These are phyloP conservation scores for Acrocephalus scirpaceus DNA, from an alignment of 2,797 vertebrate species.

Conservation along the genomic window DNA sequence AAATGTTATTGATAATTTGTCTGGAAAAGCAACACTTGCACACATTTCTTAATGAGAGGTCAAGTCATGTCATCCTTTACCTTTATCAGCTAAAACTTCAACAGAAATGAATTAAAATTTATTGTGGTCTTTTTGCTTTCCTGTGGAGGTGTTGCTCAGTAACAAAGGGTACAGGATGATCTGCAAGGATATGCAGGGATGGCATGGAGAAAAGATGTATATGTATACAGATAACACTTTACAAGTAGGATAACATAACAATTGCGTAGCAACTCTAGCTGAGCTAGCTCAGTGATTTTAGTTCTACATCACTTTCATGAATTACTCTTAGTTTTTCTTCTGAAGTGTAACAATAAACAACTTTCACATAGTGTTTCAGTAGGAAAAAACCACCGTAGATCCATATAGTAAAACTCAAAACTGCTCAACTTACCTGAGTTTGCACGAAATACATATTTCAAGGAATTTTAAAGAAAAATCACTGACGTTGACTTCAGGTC, in stretches of 20 bases:
- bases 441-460: rapidly evolving
- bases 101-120: background rate
- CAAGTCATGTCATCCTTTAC: background rate
- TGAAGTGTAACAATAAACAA: background rate
- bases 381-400: background rate
- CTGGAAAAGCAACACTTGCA: constrained; percentile 22
- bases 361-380: background rate
- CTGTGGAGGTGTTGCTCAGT: background rate
- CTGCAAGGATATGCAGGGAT: background rate
- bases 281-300: background rate
- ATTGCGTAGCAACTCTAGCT: background rate
- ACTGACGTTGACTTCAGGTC: background rate
- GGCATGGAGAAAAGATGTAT: background rate
- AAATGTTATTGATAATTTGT: constrained; percentile 45
- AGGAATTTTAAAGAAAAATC: background rate
- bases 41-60: background rate
- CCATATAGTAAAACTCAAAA: background rate
- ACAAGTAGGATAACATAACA: background rate
- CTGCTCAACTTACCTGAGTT: background rate
- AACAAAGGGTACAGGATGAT: background rate
- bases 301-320: background rate
- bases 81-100: background rate
- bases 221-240: background rate
- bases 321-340: background rate
- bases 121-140: background rate